phyloP scores from a whole-genome alignment of 2,113 vertebrate species.

The Corynorhinus townsendii region DNA sequence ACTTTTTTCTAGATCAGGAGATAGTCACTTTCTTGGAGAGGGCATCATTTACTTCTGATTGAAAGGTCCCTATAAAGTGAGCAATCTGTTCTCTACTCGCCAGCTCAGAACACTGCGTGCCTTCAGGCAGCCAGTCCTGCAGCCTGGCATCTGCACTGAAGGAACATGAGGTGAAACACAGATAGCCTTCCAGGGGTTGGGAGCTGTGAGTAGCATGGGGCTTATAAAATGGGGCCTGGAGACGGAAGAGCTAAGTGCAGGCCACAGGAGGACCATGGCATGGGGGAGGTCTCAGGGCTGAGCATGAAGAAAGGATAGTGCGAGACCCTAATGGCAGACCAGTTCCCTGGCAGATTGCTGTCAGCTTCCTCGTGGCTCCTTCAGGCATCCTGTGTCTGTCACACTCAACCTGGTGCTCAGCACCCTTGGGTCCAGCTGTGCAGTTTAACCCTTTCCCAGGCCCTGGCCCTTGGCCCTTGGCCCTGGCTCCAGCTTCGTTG shows the following conservation, averaged over 20 bases:
- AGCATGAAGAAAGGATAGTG: background rate
- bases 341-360: background rate
- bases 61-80: background rate
- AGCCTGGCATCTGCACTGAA: background rate
- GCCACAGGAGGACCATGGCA: rapidly evolving
- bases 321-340: background rate
- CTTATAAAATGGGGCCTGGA: background rate
- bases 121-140: background rate
- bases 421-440: background rate
- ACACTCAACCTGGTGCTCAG: background rate
- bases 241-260: background rate
- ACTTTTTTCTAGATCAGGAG: background rate
- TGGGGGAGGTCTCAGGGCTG: background rate
- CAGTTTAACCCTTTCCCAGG: background rate
- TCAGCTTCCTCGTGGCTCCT: background rate
- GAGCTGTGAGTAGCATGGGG: background rate
- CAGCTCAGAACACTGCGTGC: background rate
- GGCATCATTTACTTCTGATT: background rate
- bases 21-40: background rate
- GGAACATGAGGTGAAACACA: background rate
- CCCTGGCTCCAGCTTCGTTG: background rate
- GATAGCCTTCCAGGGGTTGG: background rate
- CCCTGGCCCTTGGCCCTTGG: background rate
- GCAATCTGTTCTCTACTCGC: background rate
- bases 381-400: background rate